These are phyloP conservation scores for Alligator mississippiensis DNA, from an alignment of 2,113 vertebrate genomes.

Conservation along the genomic window DNA sequence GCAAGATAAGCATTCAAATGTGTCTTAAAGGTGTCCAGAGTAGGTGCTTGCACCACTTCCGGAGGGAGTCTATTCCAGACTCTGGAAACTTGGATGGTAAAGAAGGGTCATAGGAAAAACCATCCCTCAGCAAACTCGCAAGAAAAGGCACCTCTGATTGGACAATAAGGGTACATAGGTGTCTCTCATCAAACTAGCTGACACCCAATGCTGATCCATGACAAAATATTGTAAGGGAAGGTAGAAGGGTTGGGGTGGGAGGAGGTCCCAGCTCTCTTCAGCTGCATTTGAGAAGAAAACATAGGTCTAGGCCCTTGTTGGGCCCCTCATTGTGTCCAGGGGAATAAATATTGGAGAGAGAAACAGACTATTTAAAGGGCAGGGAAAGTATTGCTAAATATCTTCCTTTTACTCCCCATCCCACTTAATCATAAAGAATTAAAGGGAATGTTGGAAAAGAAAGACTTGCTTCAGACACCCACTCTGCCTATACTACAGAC, in stretches of 20 bases:
- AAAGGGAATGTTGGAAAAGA: neutral
- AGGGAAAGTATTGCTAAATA: neutral
- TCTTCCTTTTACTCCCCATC: neutral
- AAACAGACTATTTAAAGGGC: neutral
- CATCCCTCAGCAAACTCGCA: conserved; percentile 40
- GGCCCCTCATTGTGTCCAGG: neutral
- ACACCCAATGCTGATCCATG: conserved; percentile 56
- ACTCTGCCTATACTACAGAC: fast-evolving
- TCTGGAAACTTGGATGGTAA: neutral
- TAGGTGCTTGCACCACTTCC: too few species aligned
- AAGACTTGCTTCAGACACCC: neutral
- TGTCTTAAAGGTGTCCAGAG: too few species aligned
- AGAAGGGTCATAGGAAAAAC: neutral
- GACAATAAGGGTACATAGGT: conserved; percentile 56
- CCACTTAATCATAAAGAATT: neutral
- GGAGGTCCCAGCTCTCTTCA: neutral
- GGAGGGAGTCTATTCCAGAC: neutral
- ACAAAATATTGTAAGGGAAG: neutral
- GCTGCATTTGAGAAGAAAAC: neutral
- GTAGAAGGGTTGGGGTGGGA: fast-evolving
- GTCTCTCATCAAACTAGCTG: conserved; percentile 21
- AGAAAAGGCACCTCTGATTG: conserved; percentile 57
- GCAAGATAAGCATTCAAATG: too few species aligned
- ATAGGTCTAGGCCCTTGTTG: neutral
- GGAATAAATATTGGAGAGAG: conserved; percentile 1